phyloP scores from a whole-genome alignment of 2,113 vertebrate genomes.

The Melanocharis versteri region DNA sequence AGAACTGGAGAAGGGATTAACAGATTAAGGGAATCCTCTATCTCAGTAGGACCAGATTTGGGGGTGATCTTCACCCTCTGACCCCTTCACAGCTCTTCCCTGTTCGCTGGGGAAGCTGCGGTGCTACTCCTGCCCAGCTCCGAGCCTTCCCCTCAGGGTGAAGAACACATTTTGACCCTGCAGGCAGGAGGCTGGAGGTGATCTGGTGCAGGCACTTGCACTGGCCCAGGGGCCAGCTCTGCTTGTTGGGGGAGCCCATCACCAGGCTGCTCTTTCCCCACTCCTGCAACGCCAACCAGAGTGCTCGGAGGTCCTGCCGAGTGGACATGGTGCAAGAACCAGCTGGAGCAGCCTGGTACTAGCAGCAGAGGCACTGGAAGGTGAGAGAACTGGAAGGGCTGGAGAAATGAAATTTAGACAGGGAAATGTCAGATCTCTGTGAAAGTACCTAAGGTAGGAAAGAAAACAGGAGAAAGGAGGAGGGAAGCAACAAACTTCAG shows the following conservation, averaged over 20 bases:
- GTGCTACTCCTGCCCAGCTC: not conserved
- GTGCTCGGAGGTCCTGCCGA: rapidly evolving
- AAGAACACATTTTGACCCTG: not conserved
- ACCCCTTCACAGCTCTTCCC: constrained; percentile 3
- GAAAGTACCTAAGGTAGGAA: not conserved
- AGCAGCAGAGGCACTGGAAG: not conserved
- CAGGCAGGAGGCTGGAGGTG: not conserved
- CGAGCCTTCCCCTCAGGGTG: not conserved
- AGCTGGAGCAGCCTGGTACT: not conserved
- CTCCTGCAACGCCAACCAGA: rapidly evolving
- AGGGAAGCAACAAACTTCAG: not conserved
- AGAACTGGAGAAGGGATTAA: constrained; percentile 46
- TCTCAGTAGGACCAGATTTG: constrained; percentile 28
- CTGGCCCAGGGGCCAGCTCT: not conserved
- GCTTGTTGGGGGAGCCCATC: not conserved
- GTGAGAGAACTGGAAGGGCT: not conserved
- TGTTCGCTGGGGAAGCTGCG: not conserved
- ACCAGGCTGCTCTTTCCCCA: not conserved
- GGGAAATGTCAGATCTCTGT: not conserved
- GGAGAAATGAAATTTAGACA: not conserved
- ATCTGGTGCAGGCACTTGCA: not conserved
- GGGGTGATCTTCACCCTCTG: constrained; percentile 51
- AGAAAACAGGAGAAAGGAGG: not conserved
- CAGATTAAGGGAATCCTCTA: constrained; percentile 48
- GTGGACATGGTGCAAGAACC: not conserved